Evolutionary conservation across 2,113 vertebrate genomes (phyloP).

Genomic region (Numenius arquata): DNA sequence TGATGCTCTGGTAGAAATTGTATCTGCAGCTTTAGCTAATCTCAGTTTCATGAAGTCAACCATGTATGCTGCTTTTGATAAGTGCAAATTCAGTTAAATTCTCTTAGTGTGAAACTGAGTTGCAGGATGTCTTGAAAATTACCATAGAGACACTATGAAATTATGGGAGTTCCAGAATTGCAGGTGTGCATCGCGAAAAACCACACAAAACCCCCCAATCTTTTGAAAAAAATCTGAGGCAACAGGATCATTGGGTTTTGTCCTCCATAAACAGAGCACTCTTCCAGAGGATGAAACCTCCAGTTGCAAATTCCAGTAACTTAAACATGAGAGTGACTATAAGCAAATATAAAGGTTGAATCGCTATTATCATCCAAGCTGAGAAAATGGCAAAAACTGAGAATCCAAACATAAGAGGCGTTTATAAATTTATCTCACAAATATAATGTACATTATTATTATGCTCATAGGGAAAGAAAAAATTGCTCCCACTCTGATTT

Average conservation of each 20-base stretch:
- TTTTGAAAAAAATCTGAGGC: neutral
- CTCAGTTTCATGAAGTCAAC: conserved; percentile 11
- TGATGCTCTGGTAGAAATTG: neutral
- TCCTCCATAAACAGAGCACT: neutral
- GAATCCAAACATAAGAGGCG: neutral
- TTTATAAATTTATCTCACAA: neutral
- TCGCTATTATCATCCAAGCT: neutral
- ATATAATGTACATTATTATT: neutral
- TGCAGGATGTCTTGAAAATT: conserved; percentile 24
- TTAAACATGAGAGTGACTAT: neutral
- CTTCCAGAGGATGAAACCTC: neutral
- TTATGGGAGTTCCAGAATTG: neutral
- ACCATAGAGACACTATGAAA: neutral
- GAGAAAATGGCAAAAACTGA: neutral
- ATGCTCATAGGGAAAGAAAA: neutral
- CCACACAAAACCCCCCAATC: neutral
- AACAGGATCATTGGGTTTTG: neutral
- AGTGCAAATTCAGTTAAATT: conserved; percentile 8
- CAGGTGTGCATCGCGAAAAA: neutral
- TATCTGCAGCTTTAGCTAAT: neutral
- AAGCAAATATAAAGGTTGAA: neutral
- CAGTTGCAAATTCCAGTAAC: neutral
- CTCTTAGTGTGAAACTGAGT: neutral
- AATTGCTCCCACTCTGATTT: neutral
- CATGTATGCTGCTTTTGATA: neutral